Base-by-base conservation (phyloP, 2,797 vertebrate genomes). In the Poecile montanus region DNA sequence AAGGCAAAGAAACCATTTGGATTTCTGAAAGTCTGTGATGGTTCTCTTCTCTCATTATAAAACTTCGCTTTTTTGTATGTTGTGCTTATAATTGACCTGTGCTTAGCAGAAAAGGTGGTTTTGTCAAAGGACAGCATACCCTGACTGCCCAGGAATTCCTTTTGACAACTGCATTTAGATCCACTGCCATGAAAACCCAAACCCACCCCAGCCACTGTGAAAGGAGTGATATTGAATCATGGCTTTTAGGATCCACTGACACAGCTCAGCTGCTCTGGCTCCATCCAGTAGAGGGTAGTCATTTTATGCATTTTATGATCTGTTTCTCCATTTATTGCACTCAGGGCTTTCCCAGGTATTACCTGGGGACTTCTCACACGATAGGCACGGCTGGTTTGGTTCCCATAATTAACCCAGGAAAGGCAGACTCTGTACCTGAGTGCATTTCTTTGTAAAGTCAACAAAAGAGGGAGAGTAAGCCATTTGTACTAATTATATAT, bases 391-490 rank as follows among this genome's bases (percentile, higher is more conserved):
- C 74, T 14, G 6, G 19, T 76, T 94, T 91, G 83, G 71, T 88
- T 96, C 83, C 76, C 83, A 82, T 95, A 81, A 96, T 91, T 60
- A 72, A 95, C 61, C 84, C 42, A 9, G 68, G 87, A 92, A 89
- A 87, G 86, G 93, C 95, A 95, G 92, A 30, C 74, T 76, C 62
- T 92, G 81, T 94, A 94, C 88, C 93, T 91, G 81, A 65, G 71
- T 71, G 77, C 50, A 15, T 91, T 95, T 87, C 93, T 91, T 94
- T 95, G 63, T 94, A 65, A 94, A 91, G 79, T 74, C 85, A 87
- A 95, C 90, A 92, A 92, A 96, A 93, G 86, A 85, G 83, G 66
- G 73, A 62, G 88, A 90, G 56, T 1, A 8, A 94, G 47, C 53
- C 42, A 74, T 88, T 95, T 94, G 72, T 77, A 74, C 56, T 63